These are phyloP conservation scores for Drosophila biarmipes DNA, from an alignment of 1,140 invertebrate genomes.

Conservation along the genomic window DNA sequence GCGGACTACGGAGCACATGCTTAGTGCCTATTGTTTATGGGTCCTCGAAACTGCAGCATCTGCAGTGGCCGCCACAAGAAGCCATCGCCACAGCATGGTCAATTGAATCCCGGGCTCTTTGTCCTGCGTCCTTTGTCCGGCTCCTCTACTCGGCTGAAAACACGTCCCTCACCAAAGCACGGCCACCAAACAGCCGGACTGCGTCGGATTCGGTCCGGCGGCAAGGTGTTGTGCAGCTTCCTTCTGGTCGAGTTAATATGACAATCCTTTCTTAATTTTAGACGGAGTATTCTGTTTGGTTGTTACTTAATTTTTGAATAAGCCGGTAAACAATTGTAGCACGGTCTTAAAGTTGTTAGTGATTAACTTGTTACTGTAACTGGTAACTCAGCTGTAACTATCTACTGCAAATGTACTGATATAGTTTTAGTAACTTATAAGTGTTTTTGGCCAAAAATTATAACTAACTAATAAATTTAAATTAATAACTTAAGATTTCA, in stretches of 20 bases:
- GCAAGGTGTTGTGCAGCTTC: slow-evolving; percentile 23
- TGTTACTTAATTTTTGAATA: background rate
- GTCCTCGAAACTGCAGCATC: slow-evolving; percentile 20
- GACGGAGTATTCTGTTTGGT: background rate
- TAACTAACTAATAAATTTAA: too few relatives aligned
- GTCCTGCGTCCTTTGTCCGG: background rate
- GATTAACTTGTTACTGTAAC: background rate
- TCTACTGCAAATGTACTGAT: too few relatives aligned
- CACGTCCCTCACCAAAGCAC: slow-evolving; percentile 3
- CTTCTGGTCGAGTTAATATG: slow-evolving; percentile 15
- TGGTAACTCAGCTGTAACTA: background rate
- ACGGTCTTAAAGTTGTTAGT: background rate
- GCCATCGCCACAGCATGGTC: slow-evolving; percentile 33
- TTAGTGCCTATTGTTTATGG: slow-evolving; percentile 59
- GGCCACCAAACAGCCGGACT: slow-evolving; percentile 9
- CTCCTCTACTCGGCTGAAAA: background rate
- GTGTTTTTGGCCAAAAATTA: too few relatives aligned
- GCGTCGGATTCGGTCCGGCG: slow-evolving; percentile 4
- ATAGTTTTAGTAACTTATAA: too few relatives aligned
- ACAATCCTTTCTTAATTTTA: background rate
- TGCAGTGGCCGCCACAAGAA: slow-evolving; percentile 28
- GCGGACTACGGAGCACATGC: slow-evolving; percentile 45
- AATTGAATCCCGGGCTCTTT: slow-evolving; percentile 22
- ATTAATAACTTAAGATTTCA: too few relatives aligned
- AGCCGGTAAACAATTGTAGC: background rate